Percentiles rank a stretch among this genome's conserved stretches.
Conservation (phyloP, 2,797 vertebrate species). For the Artibeus lituratus region DNA sequence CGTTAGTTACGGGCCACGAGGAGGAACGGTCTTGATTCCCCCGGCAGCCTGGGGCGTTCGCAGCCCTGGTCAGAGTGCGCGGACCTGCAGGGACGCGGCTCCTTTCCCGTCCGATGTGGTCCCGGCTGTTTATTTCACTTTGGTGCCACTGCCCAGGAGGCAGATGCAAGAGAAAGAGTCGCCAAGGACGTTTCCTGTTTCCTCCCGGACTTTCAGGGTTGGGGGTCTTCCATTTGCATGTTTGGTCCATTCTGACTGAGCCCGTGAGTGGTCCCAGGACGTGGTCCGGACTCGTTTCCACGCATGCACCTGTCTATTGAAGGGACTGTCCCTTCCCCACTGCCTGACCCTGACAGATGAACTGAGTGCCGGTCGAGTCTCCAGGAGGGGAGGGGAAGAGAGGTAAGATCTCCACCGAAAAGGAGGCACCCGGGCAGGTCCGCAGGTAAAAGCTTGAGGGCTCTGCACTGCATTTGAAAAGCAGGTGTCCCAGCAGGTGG, state of each 20-base stretch:
- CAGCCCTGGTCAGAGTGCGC: neutral
- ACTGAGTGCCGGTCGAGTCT: too few species aligned
- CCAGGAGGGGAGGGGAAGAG: too few species aligned
- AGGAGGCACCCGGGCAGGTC: too few species aligned
- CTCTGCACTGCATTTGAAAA: too few species aligned
- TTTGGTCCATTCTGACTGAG: neutral
- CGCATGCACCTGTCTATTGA: accelerated
- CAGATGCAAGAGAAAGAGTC: too few species aligned
- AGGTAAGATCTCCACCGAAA: too few species aligned
- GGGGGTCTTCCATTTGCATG: accelerated
- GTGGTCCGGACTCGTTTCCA: neutral
- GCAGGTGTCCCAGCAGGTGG: too few species aligned
- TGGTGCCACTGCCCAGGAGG: neutral
- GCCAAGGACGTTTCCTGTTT: too few species aligned
- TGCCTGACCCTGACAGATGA: too few species aligned
- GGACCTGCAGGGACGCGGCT: neutral
- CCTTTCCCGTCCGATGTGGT: neutral
- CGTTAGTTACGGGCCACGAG: neutral
- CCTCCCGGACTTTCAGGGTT: neutral
- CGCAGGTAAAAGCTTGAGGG: too few species aligned
- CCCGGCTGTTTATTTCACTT: neutral
- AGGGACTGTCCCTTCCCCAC: neutral
- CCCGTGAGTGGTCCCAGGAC: neutral
- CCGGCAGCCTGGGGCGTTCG: neutral
- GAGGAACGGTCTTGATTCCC: accelerated